Base-by-base conservation (phyloP, 2,113 vertebrate genomes). In the Barbus barbus region DNA sequence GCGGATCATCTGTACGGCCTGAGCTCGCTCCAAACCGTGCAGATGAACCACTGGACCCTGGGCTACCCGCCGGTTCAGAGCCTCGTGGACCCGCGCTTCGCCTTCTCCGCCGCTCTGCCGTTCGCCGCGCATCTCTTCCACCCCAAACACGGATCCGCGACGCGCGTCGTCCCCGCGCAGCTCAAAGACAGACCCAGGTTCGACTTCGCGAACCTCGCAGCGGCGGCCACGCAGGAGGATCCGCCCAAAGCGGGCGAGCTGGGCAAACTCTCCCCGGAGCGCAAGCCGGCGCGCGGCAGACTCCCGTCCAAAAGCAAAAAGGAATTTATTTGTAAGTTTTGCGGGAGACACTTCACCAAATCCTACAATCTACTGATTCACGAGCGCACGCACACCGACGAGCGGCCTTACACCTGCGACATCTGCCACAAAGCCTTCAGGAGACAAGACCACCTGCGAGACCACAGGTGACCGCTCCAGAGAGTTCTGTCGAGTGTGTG, bases 301-400 rank as follows among this genome's bases (percentile, higher is more conserved):
- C 94, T 98, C 82, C 97, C 97, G 14, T 98, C 97, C 90, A 99
- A 99, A 91, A 99, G 96, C 83, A 99, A 99, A 96, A 99, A 99
- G 94, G 98, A 99, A 91, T 99, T 99, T 95, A 99, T 99, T 93
- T 99, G 98, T 95, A 99, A 99, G 92, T 99, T 99, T 93, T 99
- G 98, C 86, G 97, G 97, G 85, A 95, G 98, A 90, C 97, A 98
- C 94, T 99, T 99, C 93, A 99, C 98, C 87, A 99, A 99, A 93
- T 98, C 97, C 85, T 99, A 99, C 94, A 99, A 99, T 88, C 95
- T 99, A 75, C 97, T 99, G 86, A 99, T 99, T 89, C 98, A 99
- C 86, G 98, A 99, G 93, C 95, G 98, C 87, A 99, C 98, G 89
- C 98, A 99, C 94, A 99, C 98, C 0, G 98, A 99, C 78, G 98